Evolutionary conservation across 2,113 vertebrate species (phyloP), one percentile per base, ranked within the genome.

Genomic region (Conger conger): DNA sequence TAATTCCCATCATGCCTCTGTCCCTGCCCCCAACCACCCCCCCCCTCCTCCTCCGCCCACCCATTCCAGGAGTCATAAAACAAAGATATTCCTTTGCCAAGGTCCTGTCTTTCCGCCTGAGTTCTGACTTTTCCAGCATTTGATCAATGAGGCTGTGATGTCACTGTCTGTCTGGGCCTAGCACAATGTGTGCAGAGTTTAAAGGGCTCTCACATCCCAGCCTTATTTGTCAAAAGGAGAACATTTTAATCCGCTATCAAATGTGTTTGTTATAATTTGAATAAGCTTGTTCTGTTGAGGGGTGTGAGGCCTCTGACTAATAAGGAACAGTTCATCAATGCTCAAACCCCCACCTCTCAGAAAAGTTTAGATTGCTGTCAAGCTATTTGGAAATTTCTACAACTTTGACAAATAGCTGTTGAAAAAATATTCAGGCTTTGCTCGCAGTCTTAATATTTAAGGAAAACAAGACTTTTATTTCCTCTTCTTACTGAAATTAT

Each of bases 31-130:
- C 63, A 18, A 2, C 38, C 57, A 0, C 57, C 9, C 57, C 2
- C 20, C 23, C 57, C 57, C 57, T 7, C 57, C 57, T 63, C 17
- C 57, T 23, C 57, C 18, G 57, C 57, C 57, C 57, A 63, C 1
- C 33, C 33, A 23, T 30, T 50, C 80, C 90, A 77, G 85, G 81
- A 81, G 78, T 81, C 82, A 60, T 88, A 85, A 89, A 87, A 83
- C 82, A 88, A 88, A 90, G 87, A 4, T 36, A 78, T 5, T 73
- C 37, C 90, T 89, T 53, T 90, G 83, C 87, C 86, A 88, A 86
- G 77, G 57, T 89, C 79, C 84, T 85, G 57, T 84, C 86, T 83
- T 18, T 90, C 73, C 57, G 89, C 18, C 85, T 91, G 86, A 92
- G 86, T 82, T 60, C 85, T 53, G 80, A 85, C 76, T 91, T 86